A percentile compares a stretch with the other conserved stretches of the same genome.
Conservation (phyloP, 2,113 vertebrate genomes). For the Dromas ardeola region DNA sequence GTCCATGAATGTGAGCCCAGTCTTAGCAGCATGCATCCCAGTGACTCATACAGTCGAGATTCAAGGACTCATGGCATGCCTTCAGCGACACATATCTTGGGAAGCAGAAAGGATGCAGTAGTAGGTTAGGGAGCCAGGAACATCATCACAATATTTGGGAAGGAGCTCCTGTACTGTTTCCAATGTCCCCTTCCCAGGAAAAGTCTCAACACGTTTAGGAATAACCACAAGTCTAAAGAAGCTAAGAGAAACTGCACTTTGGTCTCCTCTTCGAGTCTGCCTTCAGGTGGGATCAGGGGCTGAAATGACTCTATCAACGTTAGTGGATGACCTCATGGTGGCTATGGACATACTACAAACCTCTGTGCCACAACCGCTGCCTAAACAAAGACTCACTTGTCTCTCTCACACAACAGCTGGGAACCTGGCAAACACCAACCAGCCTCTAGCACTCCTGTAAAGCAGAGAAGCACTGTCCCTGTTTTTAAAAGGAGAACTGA, state of each 20-base stretch:
- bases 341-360: not conserved
- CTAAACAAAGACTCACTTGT: not conserved
- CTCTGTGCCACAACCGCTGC: not conserved
- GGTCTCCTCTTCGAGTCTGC: not conserved
- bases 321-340: not conserved
- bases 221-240: not conserved
- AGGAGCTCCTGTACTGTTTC: not conserved
- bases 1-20: slow-evolving; percentile 2
- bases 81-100: not conserved
- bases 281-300: not conserved
- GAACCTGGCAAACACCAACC: not conserved
- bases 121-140: not conserved
- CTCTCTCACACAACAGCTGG: not conserved
- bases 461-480: not conserved
- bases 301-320: not conserved
- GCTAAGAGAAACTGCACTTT: not conserved
- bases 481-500: not conserved
- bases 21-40: not conserved
- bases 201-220: not conserved
- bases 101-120: not conserved
- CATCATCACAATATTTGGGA: not conserved
- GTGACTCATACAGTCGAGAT: not conserved
- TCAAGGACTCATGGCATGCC: not conserved
- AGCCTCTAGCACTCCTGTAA: not conserved
- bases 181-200: not conserved